Base-by-base conservation (phyloP, 2,113 vertebrate species). In the Xiphorhynchus elegans region DNA sequence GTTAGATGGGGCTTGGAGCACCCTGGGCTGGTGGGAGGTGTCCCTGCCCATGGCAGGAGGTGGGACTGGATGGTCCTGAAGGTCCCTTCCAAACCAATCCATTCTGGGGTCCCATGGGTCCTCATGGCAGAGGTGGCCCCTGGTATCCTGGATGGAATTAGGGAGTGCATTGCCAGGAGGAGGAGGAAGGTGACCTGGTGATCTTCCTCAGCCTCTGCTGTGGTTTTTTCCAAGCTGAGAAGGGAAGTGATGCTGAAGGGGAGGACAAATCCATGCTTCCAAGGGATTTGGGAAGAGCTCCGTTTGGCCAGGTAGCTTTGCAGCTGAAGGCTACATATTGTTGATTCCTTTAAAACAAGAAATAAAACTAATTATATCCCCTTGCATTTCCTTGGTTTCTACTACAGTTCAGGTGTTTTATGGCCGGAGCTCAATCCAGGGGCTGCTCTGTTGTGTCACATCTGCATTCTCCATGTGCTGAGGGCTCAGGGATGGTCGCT, bases 401-500 rank as follows among this genome's bases (percentile, higher is more conserved):
- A 4, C 75, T 24, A 9, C 17, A 19, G 46, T 25, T 37, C 9
- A 35, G 12, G 31, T 17, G 17, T 68, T 23, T 62, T 62, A 62
- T 81, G 35, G 25, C 40, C 25, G 49, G 47, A 60, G 60, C 60
- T 86, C 31, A 15, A 23, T 33, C 40, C n/a, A 44, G 33, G 55
- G 55, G 55, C 55, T n/a, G 55, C 19, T 12, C 55, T 23, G 33
- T 23, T 33, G 56, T n/a, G 55, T 21, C 55, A n/a, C 55, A 58
- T n/a, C 55, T 23, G 20, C 5, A 1, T 21, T 33, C 24, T 7
- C 25, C 3, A 0, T 7, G n/a, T 74, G 55, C 83, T n/a, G 13
- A 31, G 56, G 31, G 2, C 58, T 67, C 47, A 7, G 33, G 59
- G 42, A 19, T 7, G 66, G 7, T 2, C 19, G 25, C 33, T 26